Evolutionary conservation across 2,888 invertebrate genomes (phyloP).

Genomic region (Azorinus chamasolen): DNA sequence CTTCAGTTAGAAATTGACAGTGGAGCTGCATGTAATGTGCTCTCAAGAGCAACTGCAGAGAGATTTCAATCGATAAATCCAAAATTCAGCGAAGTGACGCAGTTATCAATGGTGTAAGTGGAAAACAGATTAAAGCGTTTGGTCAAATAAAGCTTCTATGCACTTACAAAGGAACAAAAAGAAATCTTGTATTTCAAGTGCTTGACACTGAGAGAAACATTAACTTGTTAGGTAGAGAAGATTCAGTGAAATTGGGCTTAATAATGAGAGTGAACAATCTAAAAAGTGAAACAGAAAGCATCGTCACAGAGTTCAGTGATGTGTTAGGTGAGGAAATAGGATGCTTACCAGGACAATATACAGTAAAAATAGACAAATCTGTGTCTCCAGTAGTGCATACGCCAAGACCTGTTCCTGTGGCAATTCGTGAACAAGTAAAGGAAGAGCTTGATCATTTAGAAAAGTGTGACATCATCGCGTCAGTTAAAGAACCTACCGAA

Average conservation of each 20-base stretch:
- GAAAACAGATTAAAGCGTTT: too few species aligned
- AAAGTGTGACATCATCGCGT: conserved; percentile 12
- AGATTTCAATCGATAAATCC: conserved; percentile 21
- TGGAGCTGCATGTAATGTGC: conserved; percentile 43
- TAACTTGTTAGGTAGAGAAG: conserved; percentile 36
- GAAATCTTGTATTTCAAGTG: conserved; percentile 28
- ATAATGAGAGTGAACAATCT: conserved; percentile 28
- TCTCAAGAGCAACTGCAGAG: conserved; percentile 22
- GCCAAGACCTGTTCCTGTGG: conserved; percentile 21
- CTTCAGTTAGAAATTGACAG: conserved; percentile 22
- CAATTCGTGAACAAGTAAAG: conserved; percentile 36
- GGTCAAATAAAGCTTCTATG: conserved; percentile 39
- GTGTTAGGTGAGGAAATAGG: conserved; percentile 23
- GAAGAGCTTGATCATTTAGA: conserved; percentile 20
- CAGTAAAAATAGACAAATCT: conserved; percentile 18
- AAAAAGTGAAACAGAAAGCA: conserved; percentile 2
- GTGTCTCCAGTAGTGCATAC: conserved; percentile 14
- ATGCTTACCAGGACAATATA: conserved; percentile 40
- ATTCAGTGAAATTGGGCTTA: conserved; percentile 34
- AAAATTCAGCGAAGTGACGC: conserved; percentile 5
- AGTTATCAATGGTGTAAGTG: conserved; percentile 27
- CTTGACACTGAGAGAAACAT: conserved; percentile 24
- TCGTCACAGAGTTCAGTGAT: conserved; percentile 14
- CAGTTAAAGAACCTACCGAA: conserved; percentile 13
- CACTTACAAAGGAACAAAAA: conserved; percentile 17